Conservation (phyloP, 2,888 invertebrate species). For the Hirtodrosophila confusa region DNA sequence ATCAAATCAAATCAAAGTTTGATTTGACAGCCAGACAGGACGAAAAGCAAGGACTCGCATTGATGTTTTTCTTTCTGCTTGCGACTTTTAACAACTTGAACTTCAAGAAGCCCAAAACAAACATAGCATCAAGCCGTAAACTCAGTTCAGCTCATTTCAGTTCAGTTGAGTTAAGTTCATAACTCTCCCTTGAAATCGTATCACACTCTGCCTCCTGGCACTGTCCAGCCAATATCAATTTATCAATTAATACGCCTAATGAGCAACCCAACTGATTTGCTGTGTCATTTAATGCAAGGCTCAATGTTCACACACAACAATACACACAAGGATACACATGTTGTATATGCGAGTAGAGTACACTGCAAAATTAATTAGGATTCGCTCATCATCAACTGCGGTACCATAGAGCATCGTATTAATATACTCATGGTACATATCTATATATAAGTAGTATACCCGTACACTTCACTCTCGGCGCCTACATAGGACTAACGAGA, state of each 20-base stretch:
- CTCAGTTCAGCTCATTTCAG: conserved; percentile 21
- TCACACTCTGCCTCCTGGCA: conserved; percentile 17
- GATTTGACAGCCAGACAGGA: conserved; percentile 73
- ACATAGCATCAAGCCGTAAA: conserved; percentile 28
- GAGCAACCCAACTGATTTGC: conserved; percentile 72
- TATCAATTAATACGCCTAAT: conserved; percentile 75
- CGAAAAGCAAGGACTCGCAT: conserved; percentile 16
- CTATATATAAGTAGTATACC: conserved; percentile 3
- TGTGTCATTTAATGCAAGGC: conserved; percentile 72
- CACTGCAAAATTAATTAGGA: conserved; percentile 71
- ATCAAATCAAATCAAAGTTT: conserved; percentile 77
- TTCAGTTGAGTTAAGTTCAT: conserved; percentile 30
- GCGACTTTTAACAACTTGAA: conserved; percentile 63
- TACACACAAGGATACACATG: neutral
- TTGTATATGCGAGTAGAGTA: too few species aligned
- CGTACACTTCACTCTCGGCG: neutral
- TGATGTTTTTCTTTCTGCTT: conserved; percentile 38
- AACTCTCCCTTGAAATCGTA: conserved; percentile 12
- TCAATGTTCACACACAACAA: conserved; percentile 9
- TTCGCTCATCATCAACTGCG: conserved; percentile 65
- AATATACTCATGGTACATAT: conserved; percentile 13
- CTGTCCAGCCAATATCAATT: conserved; percentile 69
- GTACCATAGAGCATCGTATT: conserved; percentile 18
- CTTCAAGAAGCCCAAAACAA: conserved; percentile 52
- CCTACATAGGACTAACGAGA: conserved; percentile 29